Percentiles rank a stretch among this genome's conserved stretches.
phyloP scores from a whole-genome alignment of 2,113 vertebrate genomes.

The Phrynocephalus versicolor region DNA sequence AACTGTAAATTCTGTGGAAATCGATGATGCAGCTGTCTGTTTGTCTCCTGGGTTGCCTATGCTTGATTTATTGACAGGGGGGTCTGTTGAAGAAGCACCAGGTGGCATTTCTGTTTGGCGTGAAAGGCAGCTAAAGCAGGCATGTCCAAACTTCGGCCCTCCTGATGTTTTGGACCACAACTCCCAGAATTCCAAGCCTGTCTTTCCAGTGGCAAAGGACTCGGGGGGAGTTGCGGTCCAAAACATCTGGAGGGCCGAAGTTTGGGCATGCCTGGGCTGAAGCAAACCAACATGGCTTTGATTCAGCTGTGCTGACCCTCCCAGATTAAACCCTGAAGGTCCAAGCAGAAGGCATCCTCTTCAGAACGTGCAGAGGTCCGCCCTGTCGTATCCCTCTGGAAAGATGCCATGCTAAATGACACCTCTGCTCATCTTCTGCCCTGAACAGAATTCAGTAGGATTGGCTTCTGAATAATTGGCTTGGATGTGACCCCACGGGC shows the following conservation, averaged over 20 bases:
- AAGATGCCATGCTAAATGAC: neutral
- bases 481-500: neutral
- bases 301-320: neutral
- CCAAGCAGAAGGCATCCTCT: neutral
- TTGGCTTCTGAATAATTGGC: constrained; percentile 4
- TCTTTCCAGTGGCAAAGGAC: too few relatives aligned
- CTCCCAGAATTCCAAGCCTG: too few relatives aligned
- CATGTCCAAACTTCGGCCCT: too few relatives aligned
- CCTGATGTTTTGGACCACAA: too few relatives aligned
- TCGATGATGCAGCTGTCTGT: neutral
- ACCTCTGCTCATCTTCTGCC: neutral
- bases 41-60: too few relatives aligned
- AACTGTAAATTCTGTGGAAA: neutral
- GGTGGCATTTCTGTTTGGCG: fast-evolving
- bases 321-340: neutral
- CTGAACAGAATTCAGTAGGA: neutral
- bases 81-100: neutral
- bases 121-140: too few relatives aligned
- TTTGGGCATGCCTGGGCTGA: neutral
- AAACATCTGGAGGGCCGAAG: too few relatives aligned
- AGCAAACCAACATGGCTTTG: neutral
- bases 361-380: constrained; percentile 15
- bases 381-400: neutral
- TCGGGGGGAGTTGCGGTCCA: too few relatives aligned
- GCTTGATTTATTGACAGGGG: neutral